Evolutionary conservation across 1,140 invertebrate genomes (phyloP), one percentile per base, ranked within the genome.

Genomic region (Colletes latitarsis): DNA sequence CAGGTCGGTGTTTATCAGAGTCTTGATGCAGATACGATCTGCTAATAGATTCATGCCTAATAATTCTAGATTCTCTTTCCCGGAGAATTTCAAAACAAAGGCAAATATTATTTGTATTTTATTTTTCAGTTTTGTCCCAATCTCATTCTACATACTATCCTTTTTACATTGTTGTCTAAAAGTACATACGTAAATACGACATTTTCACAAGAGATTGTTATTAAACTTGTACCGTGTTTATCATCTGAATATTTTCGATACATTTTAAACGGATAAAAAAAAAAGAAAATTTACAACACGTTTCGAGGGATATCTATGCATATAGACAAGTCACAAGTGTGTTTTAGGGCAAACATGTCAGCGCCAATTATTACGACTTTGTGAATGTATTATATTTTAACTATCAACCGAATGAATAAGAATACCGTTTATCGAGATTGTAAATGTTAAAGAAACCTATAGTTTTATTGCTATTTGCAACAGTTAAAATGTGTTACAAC

Each of bases 351-450:
- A 41, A 55, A 78, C 19, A 39, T 53, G 39, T 63, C 39, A 30
- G n/a, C 52, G 53, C 6, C 58, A 55, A 70, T 63, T 72, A 41
- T 52, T 53, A 19, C 43, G 46, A 85, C 74, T 71, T 86, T 85
- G 85, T 68, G 71, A 81, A 81, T 88, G 82, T 86, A 88, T 75
- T 72, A 86, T 88, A 88, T 88, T 88, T 88, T 88, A 82, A 86
- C 67, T 88, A 84, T 77, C 81, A 60, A 86, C 78, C 55, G 77
- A 85, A 81, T 71, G 67, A 62, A 80, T 17, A 75, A 67, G 49
- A 63, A 49, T 81, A 77, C 64, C 66, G 74, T 89, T 79, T 81
- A 88, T 82, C 80, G 77, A 73, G 53, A 82, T 72, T 82, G 79
- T 86, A 82, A 77, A 77, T 84, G 78, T 58, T 75, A 80, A 73